Evolutionary conservation across 2,888 invertebrate species (phyloP), one percentile per base, ranked within the genome.

Genomic region (Physocephala rufipes): DNA sequence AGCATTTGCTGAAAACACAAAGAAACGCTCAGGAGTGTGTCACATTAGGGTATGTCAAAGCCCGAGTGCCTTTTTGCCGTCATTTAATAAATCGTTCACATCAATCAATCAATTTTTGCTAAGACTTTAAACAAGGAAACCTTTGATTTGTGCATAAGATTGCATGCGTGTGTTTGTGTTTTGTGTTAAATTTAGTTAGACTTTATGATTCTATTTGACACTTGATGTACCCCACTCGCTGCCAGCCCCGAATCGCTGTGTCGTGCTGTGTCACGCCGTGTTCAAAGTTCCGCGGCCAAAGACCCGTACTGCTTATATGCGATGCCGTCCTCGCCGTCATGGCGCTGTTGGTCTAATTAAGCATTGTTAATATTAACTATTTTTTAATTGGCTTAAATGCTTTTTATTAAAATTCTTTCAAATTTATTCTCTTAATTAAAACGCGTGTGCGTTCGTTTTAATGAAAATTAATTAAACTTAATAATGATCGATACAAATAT

Each of bases 311-410:
- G 19, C 24, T 21, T 21, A 24, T 7, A 5, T n/a, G 21, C 21
- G 26, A 28, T 58, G 12, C 15, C 36, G 4, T 36, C 5, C 36
- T n/a, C n/a, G n/a, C n/a, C n/a, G n/a, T n/a, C n/a, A 19, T 55
- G 15, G 58, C 2, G 58, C 16, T 26, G 58, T 3, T 28, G 36
- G 36, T 28, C 16, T 9, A 67, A 67, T 55, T 19, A 30, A 28
- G 65, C 66, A 16, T 49, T 53, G 49, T 62, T 66, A 51, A 24
- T 36, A 61, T 67, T 61, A 36, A 70, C 21, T 28, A 49, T 13
- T 47, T 67, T 71, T 72, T 51, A 64, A 72, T 71, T 59, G 69
- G 59, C 67, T 72, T 70, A 55, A 73, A 73, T 70, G 59, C 62
- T 26, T 53, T 63, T 16, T 21, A 70, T 59, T 70, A 51, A 45